Evolutionary conservation across 2,797 vertebrate genomes (phyloP).

Genomic region (Scomberomorus guttatus): DNA sequence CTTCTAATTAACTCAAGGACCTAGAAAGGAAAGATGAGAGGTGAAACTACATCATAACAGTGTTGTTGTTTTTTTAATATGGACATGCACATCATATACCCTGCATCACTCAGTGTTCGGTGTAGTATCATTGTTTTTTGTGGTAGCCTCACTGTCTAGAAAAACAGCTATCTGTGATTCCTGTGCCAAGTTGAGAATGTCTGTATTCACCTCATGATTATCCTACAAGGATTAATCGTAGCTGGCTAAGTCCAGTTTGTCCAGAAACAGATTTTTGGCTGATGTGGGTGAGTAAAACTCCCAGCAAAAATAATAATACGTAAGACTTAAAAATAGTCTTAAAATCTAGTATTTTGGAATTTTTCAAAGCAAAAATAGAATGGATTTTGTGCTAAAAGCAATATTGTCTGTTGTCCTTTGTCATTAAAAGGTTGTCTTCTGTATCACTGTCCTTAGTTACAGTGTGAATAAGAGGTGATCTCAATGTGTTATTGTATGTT

Average conservation of each 20-base stretch:
- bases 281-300: background rate
- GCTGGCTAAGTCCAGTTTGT: background rate
- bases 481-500: background rate
- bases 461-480: slow-evolving; percentile 9
- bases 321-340: slow-evolving; percentile 5
- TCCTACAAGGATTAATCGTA: background rate
- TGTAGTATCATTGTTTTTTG: background rate
- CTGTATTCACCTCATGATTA: background rate
- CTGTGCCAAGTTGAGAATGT: background rate
- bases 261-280: background rate
- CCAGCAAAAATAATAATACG: background rate
- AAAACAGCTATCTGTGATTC: background rate
- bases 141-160: background rate
- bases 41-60: background rate
- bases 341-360: background rate
- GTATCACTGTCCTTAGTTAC: background rate
- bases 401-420: slow-evolving; percentile 6
- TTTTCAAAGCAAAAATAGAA: background rate
- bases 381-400: slow-evolving; percentile 2
- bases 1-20: slow-evolving; percentile 14
- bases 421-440: slow-evolving; percentile 1
- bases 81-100: background rate
- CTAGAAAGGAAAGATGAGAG: slow-evolving; percentile 3
- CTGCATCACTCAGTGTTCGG: too few relatives aligned
- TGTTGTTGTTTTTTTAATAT: background rate